Conservation (phyloP, 2,113 vertebrate genomes). For the Rhodinocichla rosea region DNA sequence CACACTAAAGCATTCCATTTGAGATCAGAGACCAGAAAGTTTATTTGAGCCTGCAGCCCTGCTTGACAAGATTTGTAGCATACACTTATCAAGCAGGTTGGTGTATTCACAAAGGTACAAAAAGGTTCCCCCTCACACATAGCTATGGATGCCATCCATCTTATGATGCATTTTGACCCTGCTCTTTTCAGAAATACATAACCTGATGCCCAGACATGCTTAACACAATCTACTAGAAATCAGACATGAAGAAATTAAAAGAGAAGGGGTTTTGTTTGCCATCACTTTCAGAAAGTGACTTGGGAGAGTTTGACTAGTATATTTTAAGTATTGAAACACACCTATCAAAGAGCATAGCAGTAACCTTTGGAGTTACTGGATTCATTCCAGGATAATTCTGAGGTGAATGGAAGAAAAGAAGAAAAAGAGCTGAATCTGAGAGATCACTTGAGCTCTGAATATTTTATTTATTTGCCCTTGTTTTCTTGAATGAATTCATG, state of each 20-base stretch:
- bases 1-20: neutral
- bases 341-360: neutral
- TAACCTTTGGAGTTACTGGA: neutral
- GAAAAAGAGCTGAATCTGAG: neutral
- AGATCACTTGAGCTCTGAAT: neutral
- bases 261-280: neutral
- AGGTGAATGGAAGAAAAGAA: neutral
- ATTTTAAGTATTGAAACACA: neutral
- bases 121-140: neutral
- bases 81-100: neutral
- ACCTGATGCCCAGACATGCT: neutral
- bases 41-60: neutral
- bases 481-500: neutral
- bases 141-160: neutral
- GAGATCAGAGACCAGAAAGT: conserved; percentile 7
- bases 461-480: neutral
- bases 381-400: neutral
- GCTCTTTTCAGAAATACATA: neutral
- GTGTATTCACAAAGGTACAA: neutral
- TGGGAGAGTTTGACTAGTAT: neutral
- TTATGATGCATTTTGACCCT: neutral
- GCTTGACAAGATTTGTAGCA: neutral
- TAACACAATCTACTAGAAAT: neutral
- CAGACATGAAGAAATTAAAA: neutral
- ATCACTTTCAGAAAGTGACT: neutral